Evolutionary conservation across 2,888 invertebrate genomes (phyloP), one percentile per base, ranked within the genome.

Genomic region (Sisyra nigra): DNA sequence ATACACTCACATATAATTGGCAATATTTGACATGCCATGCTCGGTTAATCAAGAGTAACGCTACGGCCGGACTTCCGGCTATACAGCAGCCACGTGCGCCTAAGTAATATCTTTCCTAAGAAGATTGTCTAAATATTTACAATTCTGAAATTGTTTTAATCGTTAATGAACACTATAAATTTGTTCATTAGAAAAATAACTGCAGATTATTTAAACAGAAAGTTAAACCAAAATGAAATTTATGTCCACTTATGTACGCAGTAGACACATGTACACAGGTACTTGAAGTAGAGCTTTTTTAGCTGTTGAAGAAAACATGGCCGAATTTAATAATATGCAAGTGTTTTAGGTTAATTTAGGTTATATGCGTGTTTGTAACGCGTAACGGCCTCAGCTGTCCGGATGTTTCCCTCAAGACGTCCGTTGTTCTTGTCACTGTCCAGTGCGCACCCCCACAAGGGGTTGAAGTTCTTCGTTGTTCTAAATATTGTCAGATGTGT

Each of bases 21-120:
- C 18, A 40, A 40, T 40, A 31, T 40, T 40, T 40, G 31, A 40
- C 40, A 31, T 40, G 40, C 29, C 31, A 40, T 31, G 40, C 40
- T 40, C 40, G 30, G 40, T 24, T 31, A 17, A 17, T 31, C 40
- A 40, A 40, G 40, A 40, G 40, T 40, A 31, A 40, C 40, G 40
- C 30, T 15, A 40, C 40, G 30, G 40, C 40, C 14, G 40, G 17
- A 18, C 30, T 40, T 40, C 40, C 40, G 40, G 40, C 30, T 19
- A 29, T 40, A 15, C 19, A 17, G 19, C 30, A 15, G 40, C 40
- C 40, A 40, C 40, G 40, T 40, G 40, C 40, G 40, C 14, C 34
- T 13, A 13, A 24, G 24, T 24, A 24, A 24, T 24, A 24, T 24
- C 24, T 24, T 7, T 24, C 24, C 24, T 24, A 24, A 24, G 24